These are phyloP conservation scores for Stenchaetothrips biformis DNA, from an alignment of 2,888 invertebrate species.

Conservation along the genomic window DNA sequence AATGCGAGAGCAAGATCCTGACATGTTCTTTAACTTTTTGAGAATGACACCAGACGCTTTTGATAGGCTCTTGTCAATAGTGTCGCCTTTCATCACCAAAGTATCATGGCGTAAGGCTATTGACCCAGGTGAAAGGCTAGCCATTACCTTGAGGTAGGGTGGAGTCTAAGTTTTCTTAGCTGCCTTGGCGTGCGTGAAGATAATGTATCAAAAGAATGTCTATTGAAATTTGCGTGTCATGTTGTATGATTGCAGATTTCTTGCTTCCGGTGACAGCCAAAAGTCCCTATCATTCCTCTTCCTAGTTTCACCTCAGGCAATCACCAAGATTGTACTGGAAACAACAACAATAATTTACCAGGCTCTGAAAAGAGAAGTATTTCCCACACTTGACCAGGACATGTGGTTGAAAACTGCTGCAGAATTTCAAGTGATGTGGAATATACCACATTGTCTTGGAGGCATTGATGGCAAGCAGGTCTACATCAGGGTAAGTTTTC, in stretches of 20 bases:
- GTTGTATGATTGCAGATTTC: background rate
- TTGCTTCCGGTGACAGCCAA: background rate
- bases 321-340: background rate
- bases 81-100: background rate
- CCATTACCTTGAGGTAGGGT: background rate
- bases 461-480: background rate
- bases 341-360: background rate
- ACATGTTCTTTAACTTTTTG: background rate
- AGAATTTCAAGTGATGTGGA: background rate
- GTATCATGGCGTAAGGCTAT: background rate
- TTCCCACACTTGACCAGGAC: background rate
- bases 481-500: background rate
- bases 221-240: too few species aligned
- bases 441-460: background rate
- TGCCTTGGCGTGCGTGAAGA: background rate
- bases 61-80: background rate
- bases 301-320: background rate
- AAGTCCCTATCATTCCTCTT: background rate
- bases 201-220: too few species aligned
- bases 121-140: background rate
- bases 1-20: background rate
- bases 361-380: background rate
- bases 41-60: background rate
- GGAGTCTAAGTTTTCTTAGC: background rate
- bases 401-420: background rate